Conservation (phyloP, 1,140 invertebrate species). For the Solenopsis fugax region DNA sequence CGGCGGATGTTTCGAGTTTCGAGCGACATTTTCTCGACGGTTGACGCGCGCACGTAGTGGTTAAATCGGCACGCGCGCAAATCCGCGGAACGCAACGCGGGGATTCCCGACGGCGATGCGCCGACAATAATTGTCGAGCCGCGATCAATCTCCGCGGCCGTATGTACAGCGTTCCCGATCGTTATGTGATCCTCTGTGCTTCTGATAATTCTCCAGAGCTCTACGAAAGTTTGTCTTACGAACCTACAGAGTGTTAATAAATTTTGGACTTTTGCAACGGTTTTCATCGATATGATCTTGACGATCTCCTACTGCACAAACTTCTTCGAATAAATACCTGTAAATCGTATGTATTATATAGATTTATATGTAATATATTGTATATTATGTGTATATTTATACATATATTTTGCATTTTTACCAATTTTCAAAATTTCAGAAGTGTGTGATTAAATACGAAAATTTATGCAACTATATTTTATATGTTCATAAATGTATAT, state of each 20-base stretch:
- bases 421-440: not conserved
- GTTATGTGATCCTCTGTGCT: not conserved
- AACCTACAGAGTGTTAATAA: not conserved
- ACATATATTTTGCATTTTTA: too few species aligned
- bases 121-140: not conserved
- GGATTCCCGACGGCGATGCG: not conserved
- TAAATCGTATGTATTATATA: not conserved
- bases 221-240: not conserved
- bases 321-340: not conserved
- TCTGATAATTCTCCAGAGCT: not conserved
- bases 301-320: not conserved
- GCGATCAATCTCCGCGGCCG: not conserved
- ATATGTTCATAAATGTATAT: too few species aligned
- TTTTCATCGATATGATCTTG: not conserved
- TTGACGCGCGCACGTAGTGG: not conserved
- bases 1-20: slow-evolving; percentile 65
- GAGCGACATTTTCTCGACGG: slow-evolving; percentile 36
- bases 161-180: not conserved
- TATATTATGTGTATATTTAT: too few species aligned
- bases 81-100: slow-evolving; percentile 16
- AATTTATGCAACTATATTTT: not conserved
- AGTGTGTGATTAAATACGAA: not conserved
- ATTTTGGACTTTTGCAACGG: not conserved
- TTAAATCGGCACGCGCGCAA: slow-evolving; percentile 12
- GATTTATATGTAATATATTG: too few species aligned